Evolutionary conservation across 2,113 vertebrate genomes (phyloP).

Genomic region (Laticauda colubrina): DNA sequence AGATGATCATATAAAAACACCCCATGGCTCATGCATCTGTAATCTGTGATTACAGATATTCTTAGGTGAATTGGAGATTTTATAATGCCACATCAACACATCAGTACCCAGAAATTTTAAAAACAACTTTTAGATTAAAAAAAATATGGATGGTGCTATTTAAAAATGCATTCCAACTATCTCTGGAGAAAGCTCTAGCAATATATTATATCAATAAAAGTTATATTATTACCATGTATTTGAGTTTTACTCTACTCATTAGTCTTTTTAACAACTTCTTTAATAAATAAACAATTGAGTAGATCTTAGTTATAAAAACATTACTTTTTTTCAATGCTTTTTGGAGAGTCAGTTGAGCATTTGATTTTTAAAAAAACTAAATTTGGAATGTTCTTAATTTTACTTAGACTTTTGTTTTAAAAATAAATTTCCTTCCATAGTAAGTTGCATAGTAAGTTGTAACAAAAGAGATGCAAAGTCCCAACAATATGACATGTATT

Average conservation of each 20-base stretch:
- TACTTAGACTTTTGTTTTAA: neutral
- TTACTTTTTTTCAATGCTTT: neutral
- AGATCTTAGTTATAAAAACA: neutral
- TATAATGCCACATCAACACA: neutral
- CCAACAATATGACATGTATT: neutral
- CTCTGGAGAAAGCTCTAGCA: neutral
- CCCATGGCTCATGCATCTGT: neutral
- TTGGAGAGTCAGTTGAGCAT: neutral
- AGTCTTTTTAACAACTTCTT: neutral
- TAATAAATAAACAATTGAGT: neutral
- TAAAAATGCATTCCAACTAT: neutral
- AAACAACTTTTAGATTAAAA: neutral
- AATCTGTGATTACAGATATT: neutral
- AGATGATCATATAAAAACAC: neutral
- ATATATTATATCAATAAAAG: neutral
- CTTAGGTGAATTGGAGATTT: neutral
- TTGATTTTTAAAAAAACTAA: neutral
- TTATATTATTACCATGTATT: too few relatives aligned
- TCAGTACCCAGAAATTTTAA: neutral
- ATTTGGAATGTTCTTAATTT: neutral
- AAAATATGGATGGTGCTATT: neutral
- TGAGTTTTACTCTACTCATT: too few relatives aligned
- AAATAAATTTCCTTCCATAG: neutral
- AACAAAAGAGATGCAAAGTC: neutral
- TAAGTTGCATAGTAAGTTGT: neutral